These are phyloP conservation scores for Balanococcus diminutus DNA, from an alignment of 2,888 invertebrate genomes.

Conservation along the genomic window DNA sequence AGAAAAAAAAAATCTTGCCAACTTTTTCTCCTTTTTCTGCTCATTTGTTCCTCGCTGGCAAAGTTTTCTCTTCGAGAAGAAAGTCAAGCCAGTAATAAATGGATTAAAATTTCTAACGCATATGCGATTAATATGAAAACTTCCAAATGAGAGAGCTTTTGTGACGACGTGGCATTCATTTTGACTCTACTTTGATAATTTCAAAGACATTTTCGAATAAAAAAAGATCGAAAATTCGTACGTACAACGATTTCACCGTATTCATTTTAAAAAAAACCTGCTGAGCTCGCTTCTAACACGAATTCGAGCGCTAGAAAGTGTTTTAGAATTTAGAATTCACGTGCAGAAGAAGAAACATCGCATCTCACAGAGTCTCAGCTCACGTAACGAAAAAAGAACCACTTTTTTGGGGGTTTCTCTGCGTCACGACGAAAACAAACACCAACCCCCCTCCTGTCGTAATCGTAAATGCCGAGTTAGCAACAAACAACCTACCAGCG, in stretches of 20 bases:
- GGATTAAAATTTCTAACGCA: conserved; percentile 36
- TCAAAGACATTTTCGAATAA: too few relatives aligned
- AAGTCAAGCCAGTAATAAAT: conserved; percentile 31
- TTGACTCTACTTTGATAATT: too few relatives aligned
- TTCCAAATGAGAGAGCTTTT: conserved; percentile 13
- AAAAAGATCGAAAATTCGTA: too few relatives aligned
- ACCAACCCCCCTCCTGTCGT: neutral
- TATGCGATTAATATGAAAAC: conserved; percentile 19
- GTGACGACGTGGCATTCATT: neutral
- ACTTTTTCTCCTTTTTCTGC: neutral
- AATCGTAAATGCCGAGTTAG: conserved; percentile 49
- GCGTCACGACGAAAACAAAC: neutral
- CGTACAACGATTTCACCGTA: too few relatives aligned
- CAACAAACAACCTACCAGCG: conserved; percentile 4
- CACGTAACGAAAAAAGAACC: neutral
- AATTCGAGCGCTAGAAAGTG: too few relatives aligned
- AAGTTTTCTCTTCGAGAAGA: neutral
- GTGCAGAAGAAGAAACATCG: too few relatives aligned
- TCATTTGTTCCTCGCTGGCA: neutral
- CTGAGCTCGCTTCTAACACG: too few relatives aligned
- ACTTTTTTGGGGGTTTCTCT: conserved; percentile 17
- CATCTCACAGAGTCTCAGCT: neutral
- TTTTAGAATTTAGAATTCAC: too few relatives aligned
- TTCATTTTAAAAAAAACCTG: too few relatives aligned
- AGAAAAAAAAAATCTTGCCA: conserved; percentile 9